Conservation (phyloP, 2,113 vertebrate genomes). For the Chelonoidis abingdonii region DNA sequence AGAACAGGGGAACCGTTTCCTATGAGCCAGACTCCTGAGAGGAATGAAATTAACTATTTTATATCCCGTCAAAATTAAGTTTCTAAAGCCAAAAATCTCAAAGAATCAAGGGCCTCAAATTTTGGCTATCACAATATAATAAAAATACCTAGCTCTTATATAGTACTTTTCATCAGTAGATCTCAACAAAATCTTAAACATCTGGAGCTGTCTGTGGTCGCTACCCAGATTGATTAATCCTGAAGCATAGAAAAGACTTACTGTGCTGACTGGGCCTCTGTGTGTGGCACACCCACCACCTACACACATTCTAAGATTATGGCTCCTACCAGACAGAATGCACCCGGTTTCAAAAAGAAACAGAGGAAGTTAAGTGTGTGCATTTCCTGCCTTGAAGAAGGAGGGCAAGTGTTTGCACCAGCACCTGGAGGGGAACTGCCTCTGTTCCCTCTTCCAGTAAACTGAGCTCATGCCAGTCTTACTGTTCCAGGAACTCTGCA, state of each 20-base stretch:
- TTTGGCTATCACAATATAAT: not conserved
- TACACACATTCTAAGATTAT: not conserved
- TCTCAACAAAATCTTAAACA: not conserved
- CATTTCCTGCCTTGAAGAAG: not conserved
- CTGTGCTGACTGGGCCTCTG: not conserved
- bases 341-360: not conserved
- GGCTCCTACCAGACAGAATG: not conserved
- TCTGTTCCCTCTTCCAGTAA: not conserved
- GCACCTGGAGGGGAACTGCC: not conserved
- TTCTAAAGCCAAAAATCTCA: not conserved
- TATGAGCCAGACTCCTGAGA: not conserved
- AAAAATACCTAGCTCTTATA: not conserved
- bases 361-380: fast-evolving
- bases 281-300: not conserved
- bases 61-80: not conserved
- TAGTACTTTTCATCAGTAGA: fast-evolving
- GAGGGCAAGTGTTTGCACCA: fast-evolving
- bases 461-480: not conserved
- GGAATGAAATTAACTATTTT: not conserved
- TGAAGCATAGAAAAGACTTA: not conserved
- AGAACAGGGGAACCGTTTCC: not conserved
- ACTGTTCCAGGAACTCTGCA: fast-evolving
- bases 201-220: not conserved
- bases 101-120: not conserved
- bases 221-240: not conserved